Conservation (phyloP, 2,113 vertebrate species). For the Anhinga anhinga region DNA sequence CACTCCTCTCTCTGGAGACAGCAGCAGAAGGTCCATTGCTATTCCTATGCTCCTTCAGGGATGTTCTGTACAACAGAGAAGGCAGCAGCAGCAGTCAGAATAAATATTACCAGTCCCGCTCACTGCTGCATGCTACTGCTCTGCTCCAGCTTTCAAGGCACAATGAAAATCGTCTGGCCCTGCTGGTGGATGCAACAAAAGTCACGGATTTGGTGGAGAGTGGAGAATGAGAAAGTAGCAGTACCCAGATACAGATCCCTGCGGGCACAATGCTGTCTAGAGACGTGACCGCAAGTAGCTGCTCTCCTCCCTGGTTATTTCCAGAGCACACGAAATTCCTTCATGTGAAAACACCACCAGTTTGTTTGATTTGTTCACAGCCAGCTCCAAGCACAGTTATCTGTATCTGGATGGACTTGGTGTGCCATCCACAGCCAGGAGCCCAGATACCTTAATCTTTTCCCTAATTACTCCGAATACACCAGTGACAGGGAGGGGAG, state of each 20-base stretch:
- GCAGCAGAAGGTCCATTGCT: neutral
- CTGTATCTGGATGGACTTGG: constrained; percentile 28
- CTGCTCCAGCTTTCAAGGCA: neutral
- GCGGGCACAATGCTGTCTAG: neutral
- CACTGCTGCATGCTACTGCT: neutral
- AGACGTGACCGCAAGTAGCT: neutral
- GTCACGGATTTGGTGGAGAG: neutral
- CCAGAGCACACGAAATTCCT: neutral
- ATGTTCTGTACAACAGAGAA: neutral
- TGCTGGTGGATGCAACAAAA: neutral
- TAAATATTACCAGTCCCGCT: neutral
- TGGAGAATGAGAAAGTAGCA: neutral
- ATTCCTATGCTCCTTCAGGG: neutral
- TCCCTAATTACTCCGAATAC: neutral
- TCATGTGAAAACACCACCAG: neutral
- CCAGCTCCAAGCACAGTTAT: neutral
- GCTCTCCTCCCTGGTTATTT: constrained; percentile 11
- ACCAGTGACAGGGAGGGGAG: neutral
- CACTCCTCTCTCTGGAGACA: neutral
- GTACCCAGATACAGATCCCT: neutral
- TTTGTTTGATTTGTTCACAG: neutral
- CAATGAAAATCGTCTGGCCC: neutral
- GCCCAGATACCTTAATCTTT: neutral
- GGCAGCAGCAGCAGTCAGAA: neutral
- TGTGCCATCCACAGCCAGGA: constrained; percentile 5